Conservation (phyloP, 2,113 vertebrate species). For the Litocranius walleri region DNA sequence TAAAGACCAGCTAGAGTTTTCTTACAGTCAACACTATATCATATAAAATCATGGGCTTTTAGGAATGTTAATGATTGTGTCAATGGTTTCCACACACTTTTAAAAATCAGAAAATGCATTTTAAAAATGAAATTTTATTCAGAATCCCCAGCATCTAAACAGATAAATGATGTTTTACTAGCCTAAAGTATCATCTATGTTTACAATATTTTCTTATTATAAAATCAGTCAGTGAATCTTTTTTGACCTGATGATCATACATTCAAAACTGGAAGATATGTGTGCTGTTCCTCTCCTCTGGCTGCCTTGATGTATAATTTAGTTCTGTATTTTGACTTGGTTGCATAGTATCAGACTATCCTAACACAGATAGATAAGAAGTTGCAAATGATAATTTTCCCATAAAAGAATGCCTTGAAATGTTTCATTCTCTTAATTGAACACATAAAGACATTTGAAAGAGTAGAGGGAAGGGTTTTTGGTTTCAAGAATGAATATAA, state of each 20-base stretch:
- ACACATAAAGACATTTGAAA: neutral
- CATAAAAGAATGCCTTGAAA: neutral
- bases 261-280: neutral
- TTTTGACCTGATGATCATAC: neutral
- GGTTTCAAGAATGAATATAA: neutral
- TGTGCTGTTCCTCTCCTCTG: neutral
- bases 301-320: neutral
- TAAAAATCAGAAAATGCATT: constrained; percentile 24
- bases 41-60: neutral
- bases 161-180: neutral
- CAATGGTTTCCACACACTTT: neutral
- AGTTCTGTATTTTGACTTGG: neutral
- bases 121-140: constrained; percentile 17
- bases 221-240: neutral
- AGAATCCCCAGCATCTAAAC: neutral
- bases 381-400: neutral
- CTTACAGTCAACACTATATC: neutral
- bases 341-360: neutral
- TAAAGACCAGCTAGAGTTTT: neutral
- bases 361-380: neutral
- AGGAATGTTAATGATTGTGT: constrained; percentile 20
- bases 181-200: neutral
- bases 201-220: neutral
- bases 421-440: neutral
- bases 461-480: neutral